These are phyloP conservation scores for Rhagophthalmus giganteus DNA, from an alignment of 2,888 invertebrate species.

Conservation along the genomic window DNA sequence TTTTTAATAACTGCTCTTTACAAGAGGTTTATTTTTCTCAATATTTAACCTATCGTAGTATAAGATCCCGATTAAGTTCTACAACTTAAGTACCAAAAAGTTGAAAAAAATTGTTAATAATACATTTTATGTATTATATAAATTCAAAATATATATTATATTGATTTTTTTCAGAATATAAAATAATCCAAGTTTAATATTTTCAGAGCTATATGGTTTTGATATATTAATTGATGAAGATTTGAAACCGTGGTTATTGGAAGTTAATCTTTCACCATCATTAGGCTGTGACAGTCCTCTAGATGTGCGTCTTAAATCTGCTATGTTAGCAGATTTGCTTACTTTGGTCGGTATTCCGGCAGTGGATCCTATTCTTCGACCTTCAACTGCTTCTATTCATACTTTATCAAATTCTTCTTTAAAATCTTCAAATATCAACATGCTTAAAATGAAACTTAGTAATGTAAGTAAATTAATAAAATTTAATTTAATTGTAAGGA, in stretches of 20 bases:
- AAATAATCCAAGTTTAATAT: constrained; percentile 5
- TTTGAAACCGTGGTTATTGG: constrained; percentile 92
- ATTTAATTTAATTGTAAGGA: too few relatives aligned
- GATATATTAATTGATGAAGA: constrained; percentile 91
- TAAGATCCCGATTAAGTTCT: too few relatives aligned
- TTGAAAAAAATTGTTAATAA: too few relatives aligned
- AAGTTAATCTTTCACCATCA: constrained; percentile 92
- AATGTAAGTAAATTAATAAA: too few relatives aligned
- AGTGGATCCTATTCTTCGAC: constrained; percentile 66
- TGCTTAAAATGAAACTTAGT: constrained; percentile 47
- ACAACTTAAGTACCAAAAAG: too few relatives aligned
- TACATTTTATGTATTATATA: too few relatives aligned
- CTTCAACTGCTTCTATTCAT: constrained; percentile 37
- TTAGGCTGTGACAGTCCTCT: constrained; percentile 90
- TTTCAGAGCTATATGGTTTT: constrained; percentile 87
- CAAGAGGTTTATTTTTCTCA: too few relatives aligned
- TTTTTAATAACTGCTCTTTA: too few relatives aligned
- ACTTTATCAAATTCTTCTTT: constrained; percentile 28
- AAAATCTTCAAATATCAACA: constrained; percentile 27
- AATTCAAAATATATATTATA: too few relatives aligned
- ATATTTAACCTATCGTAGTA: too few relatives aligned
- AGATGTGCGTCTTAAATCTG: constrained; percentile 90
- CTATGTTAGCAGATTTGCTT: constrained; percentile 85
- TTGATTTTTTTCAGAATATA: too few relatives aligned
- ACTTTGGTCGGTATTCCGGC: constrained; percentile 89